These are phyloP conservation scores for Catocala nupta DNA, from an alignment of 2,888 invertebrate species.

Conservation along the genomic window DNA sequence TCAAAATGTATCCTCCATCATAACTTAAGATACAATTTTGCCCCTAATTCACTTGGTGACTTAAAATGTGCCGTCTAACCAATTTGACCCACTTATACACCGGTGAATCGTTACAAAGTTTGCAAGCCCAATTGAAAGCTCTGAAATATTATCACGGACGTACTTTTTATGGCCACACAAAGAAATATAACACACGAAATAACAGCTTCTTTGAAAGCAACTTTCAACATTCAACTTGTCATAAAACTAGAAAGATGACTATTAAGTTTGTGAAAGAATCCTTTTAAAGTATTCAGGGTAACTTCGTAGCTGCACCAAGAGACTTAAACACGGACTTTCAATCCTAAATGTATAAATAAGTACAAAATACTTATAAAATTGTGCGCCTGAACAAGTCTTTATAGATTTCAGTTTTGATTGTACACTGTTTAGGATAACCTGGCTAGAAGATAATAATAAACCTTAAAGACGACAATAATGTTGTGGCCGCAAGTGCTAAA, in stretches of 20 bases:
- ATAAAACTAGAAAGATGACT: constrained; percentile 42
- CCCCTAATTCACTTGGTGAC: too few species aligned
- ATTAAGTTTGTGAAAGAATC: constrained; percentile 36
- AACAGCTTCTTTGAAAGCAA: constrained; percentile 26
- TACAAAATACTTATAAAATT: neutral
- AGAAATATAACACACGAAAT: constrained; percentile 18
- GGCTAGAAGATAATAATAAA: too few species aligned
- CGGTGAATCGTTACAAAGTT: neutral
- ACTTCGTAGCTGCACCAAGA: constrained; percentile 23
- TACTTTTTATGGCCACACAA: neutral
- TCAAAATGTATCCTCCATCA: too few species aligned
- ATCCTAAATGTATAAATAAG: constrained; percentile 31
- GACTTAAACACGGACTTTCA: constrained; percentile 7
- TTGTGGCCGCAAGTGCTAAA: too few species aligned
- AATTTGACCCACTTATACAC: neutral
- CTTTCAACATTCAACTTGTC: constrained; percentile 43
- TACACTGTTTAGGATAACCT: too few species aligned
- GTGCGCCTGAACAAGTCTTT: too few species aligned
- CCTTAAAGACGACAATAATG: too few species aligned
- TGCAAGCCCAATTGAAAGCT: neutral
- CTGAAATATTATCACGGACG: neutral
- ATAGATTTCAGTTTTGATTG: neutral
- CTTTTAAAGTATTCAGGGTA: constrained; percentile 16
- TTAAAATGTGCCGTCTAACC: neutral
- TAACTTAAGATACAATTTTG: too few species aligned